Percentiles rank a stretch among this genome's conserved stretches.
phyloP scores from a whole-genome alignment of 1,140 invertebrate genomes.

The Thaumetopoea pityocampa region DNA sequence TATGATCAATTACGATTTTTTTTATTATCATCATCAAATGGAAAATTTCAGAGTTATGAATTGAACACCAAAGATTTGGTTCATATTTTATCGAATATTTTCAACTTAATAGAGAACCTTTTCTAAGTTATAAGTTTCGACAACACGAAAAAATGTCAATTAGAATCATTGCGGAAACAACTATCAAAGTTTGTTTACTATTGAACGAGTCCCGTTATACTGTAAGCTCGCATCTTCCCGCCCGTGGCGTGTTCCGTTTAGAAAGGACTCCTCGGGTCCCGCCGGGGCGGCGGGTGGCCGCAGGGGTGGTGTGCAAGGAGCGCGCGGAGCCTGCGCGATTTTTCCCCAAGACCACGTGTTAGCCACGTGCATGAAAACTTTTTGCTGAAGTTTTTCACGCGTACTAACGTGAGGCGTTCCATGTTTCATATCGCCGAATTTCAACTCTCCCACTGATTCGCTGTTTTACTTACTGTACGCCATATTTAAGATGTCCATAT shows the following conservation, averaged over 20 bases:
- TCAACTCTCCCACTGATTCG: slow-evolving; percentile 2
- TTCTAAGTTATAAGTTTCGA: too few species aligned
- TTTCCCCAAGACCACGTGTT: slow-evolving; percentile 68
- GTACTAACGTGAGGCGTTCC: slow-evolving; percentile 2
- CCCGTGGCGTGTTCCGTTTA: slow-evolving; percentile 25
- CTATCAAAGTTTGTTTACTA: too few species aligned
- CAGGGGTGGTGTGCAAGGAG: slow-evolving; percentile 23
- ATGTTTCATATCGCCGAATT: slow-evolving; percentile 13
- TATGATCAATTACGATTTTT: too few species aligned
- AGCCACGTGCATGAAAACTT: slow-evolving; percentile 51
- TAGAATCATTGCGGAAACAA: too few species aligned
- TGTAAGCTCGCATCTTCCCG: slow-evolving; percentile 26
- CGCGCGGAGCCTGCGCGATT: slow-evolving; percentile 54
- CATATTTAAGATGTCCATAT: too few species aligned
- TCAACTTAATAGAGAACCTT: too few species aligned
- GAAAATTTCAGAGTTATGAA: too few species aligned
- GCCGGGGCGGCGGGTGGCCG: slow-evolving; percentile 14
- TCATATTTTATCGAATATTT: too few species aligned
- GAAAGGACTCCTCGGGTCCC: slow-evolving; percentile 35
- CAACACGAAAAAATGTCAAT: too few species aligned
- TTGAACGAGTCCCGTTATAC: slow-evolving; percentile 1
- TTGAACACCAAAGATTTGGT: too few species aligned
- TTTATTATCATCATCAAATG: too few species aligned
- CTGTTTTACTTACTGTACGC: slow-evolving; percentile 5
- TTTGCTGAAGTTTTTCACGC: slow-evolving; percentile 41